A percentile compares a stretch with the other conserved stretches of the same genome.
Conservation (phyloP, 64 coral and sea anemone species). For the Platygyra sinensis region DNA sequence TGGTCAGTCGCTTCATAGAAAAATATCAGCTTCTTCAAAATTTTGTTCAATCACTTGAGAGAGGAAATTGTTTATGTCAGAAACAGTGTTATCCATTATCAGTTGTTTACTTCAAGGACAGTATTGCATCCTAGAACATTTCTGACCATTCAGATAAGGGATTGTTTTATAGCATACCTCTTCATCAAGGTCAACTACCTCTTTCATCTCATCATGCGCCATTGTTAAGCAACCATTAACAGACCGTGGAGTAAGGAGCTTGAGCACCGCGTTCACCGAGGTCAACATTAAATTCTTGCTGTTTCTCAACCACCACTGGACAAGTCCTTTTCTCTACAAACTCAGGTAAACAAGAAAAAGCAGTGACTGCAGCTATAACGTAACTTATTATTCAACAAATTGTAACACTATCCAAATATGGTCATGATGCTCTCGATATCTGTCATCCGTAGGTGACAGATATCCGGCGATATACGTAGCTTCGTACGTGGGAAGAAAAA, state of each 20-base stretch:
- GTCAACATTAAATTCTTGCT: slow-evolving; percentile 45
- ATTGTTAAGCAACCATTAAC: slow-evolving; percentile 74
- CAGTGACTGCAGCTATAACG: slow-evolving; percentile 29
- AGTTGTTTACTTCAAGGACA: no score
- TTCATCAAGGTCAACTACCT: no score
- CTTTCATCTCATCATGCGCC: slow-evolving; percentile 77
- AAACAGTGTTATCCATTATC: no score
- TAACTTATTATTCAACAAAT: slow-evolving; percentile 85
- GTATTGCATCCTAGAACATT: no score
- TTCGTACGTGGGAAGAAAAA: no score
- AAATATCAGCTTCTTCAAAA: slow-evolving; percentile 80
- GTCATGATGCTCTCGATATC: no score
- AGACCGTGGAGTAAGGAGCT: slow-evolving; percentile 60
- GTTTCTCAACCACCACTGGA: slow-evolving; percentile 84
- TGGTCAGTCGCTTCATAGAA: slow-evolving; percentile 89
- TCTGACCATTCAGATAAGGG: no score
- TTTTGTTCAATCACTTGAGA: slow-evolving; percentile 76
- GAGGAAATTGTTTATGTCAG: not conserved
- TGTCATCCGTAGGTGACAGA: no score
- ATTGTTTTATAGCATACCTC: no score
- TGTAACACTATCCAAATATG: no score
- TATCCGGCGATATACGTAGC: no score
- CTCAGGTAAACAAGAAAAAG: slow-evolving; percentile 63
- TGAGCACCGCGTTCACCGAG: slow-evolving; percentile 60
- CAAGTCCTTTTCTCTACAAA: slow-evolving; percentile 56